Evolutionary conservation across 2,113 vertebrate species (phyloP).

Genomic region (Haemorhous mexicanus): DNA sequence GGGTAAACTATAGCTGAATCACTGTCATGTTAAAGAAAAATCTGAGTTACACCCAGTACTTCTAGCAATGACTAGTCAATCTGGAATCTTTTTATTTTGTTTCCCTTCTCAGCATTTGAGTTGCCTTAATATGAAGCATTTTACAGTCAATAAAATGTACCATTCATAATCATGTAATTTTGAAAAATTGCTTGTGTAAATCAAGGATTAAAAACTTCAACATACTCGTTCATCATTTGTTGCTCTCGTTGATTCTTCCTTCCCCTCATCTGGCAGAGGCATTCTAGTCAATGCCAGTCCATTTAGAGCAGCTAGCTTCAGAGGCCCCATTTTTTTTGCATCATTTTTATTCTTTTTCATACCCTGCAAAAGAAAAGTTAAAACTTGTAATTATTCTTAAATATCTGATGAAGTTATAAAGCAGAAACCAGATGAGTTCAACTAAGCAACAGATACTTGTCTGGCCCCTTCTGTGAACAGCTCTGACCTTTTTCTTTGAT

Average conservation of each 20-base stretch:
- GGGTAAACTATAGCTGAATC: not conserved
- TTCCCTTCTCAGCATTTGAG: not conserved
- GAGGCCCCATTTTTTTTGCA: constrained; percentile 88
- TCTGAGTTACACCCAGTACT: not conserved
- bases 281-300: constrained; percentile 85
- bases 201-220: not conserved
- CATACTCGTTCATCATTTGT: constrained; percentile 92
- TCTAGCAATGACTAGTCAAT: not conserved
- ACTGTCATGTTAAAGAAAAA: not conserved
- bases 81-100: not conserved
- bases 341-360: constrained; percentile 91
- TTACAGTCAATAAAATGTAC: not conserved
- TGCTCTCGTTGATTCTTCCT: constrained; percentile 83
- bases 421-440: not conserved
- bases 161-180: not conserved
- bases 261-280: constrained; percentile 81
- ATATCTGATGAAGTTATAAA: not conserved
- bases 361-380: constrained; percentile 76
- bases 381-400: not conserved
- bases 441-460: not conserved
- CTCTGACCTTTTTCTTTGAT: not conserved
- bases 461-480: not conserved
- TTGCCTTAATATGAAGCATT: not conserved
- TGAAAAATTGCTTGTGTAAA: not conserved
- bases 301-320: constrained; percentile 89